Percentiles rank a stretch among this genome's conserved stretches.
phyloP scores from a whole-genome alignment of 2,888 invertebrate genomes.

The Caenorhabditis doughertyi region DNA sequence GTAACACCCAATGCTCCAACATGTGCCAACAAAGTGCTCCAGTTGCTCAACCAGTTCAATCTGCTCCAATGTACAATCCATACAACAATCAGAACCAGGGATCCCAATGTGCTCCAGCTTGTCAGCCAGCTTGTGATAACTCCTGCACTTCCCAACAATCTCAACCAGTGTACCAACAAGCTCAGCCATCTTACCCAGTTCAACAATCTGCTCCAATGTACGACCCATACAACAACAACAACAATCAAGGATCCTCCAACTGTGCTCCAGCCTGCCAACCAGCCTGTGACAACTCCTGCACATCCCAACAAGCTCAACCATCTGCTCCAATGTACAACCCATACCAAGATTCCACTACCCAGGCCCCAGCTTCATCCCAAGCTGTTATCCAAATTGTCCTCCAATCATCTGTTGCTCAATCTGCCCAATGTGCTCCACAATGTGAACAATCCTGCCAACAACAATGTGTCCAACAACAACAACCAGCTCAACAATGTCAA shows the following conservation, averaged over 20 bases:
- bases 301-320: background rate
- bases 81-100: conserved; percentile 36
- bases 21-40: conserved; percentile 61
- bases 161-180: conserved; percentile 63
- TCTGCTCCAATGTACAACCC: conserved; percentile 56
- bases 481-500: conserved; percentile 68
- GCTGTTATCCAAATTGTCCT: conserved; percentile 64
- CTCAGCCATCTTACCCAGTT: too few relatives aligned
- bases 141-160: conserved; percentile 48
- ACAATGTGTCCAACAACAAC: conserved; percentile 71
- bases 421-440: conserved; percentile 68
- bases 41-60: conserved; percentile 42
- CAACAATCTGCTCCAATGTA: conserved; percentile 4
- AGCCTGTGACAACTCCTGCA: conserved; percentile 1
- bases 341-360: conserved; percentile 38
- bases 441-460: conserved; percentile 70
- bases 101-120: conserved; percentile 49
- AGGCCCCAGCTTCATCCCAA: conserved; percentile 26
- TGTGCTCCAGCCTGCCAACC: too few relatives aligned
- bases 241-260: too few relatives aligned
- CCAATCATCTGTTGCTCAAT: conserved; percentile 65
- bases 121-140: conserved; percentile 65
- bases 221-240: too few relatives aligned
- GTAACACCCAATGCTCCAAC: conserved; percentile 62
- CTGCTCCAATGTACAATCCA: conserved; percentile 47